Base-by-base conservation (phyloP, 2,888 invertebrate species). In the Congeria kusceri region DNA sequence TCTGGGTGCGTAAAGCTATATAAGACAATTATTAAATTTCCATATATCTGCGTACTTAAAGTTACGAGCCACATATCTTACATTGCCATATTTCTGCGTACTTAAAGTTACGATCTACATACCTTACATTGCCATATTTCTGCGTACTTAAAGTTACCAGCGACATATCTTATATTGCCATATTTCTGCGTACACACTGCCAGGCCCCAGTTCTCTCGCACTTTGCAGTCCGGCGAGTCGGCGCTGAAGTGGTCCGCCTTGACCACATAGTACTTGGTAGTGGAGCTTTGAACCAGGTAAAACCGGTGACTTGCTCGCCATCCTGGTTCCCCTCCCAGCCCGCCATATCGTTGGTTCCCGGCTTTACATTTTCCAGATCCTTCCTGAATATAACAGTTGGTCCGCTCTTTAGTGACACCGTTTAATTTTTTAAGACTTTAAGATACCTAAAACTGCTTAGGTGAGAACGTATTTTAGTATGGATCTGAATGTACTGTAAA, bases 121-220 rank as follows among this genome's bases (percentile, higher is more conserved):
- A 15, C 29, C 68, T 49, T 65, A 32, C 32, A 7, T 32, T 9
- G 4, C 32, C 32, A 9, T 9, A 32, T 7, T 32, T 32, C 32
- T 32, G 32, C 32, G 5, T 32, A 32, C 32, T 4, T 9, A 32
- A 32, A 32, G 9, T 4, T 9, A 32, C 4, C 5, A 32, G 9
- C 32, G 32, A 32, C 32, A 9, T 32, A 15, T 46, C 68, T 49
- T 65, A 77, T 72, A 63, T 77, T 77, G 57, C 72, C 77, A 46
- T 77, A 77, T 69, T 69, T 77, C 1, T 58, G 49, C 15, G 23
- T 20, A 58, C 77, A 77, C n/a, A 65, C 2, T 0, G 77, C 77
- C 63, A 72, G 28, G 47, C 72, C 58, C 77, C 77, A 77, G 64
- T 65, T 63, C 0, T 63, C 57, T 7, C 72, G 63, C 2, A 72